Evolutionary conservation across 2,113 vertebrate species (phyloP).

Genomic region (Urocitellus parryii): DNA sequence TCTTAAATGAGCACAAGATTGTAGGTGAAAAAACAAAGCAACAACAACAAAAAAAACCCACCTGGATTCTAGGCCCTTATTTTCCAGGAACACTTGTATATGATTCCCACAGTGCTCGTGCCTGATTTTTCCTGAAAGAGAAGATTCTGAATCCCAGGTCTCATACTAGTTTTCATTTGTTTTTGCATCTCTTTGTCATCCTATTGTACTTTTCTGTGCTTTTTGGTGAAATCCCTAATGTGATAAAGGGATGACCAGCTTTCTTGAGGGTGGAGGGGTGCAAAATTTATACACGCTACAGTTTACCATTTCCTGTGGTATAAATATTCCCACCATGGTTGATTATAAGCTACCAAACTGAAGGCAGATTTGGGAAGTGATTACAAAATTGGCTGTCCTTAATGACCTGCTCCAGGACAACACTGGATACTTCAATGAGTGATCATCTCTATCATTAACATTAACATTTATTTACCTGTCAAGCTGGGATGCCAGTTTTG

Average conservation of each 20-base stretch:
- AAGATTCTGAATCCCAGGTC: background rate
- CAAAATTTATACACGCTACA: background rate
- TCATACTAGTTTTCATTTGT: background rate
- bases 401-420: too few relatives aligned
- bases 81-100: background rate
- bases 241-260: background rate
- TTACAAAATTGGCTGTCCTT: accelerated
- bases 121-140: background rate
- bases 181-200: background rate
- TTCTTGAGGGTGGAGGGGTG: background rate
- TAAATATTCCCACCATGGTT: background rate
- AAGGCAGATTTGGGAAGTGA: background rate
- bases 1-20: background rate
- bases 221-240: background rate
- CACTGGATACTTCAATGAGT: background rate
- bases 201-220: background rate
- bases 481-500: background rate
- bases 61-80: background rate
- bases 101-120: background rate
- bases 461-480: background rate
- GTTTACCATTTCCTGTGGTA: background rate
- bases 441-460: background rate
- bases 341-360: background rate
- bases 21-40: background rate
- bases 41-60: too few relatives aligned